Evolutionary conservation across 2,113 vertebrate species (phyloP), one percentile per base, ranked within the genome.

Genomic region (Ascaphus truei): DNA sequence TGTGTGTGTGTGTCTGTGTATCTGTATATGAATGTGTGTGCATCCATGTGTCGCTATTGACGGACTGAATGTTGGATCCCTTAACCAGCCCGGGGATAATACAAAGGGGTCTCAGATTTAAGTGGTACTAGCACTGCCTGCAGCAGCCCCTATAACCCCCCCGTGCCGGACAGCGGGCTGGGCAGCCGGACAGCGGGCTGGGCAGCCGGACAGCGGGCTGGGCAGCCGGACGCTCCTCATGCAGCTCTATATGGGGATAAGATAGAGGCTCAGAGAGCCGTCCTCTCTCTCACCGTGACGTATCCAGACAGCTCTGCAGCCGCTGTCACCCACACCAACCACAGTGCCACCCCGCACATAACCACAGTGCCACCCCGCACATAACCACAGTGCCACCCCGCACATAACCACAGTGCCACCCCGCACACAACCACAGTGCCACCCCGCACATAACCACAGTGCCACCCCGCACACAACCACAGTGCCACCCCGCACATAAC

Each of bases 81-180:
- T 58, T 68, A 2, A 10, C 7, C 27, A 47, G 52, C 39, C 16
- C 37, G 29, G 22, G 20, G 48, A 48, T 48, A 36, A 48, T 58
- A 30, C 18, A 48, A 58, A 12, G 39, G 34, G 41, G 39, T 48
- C 65, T 55, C 39, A 58, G 65, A 58, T 58, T 52, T 66, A 52
- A 48, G 39, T 36, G 27, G 41, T n/a, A 26, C 16, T 47, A 27
- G 52, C 52, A 58, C 15, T 58, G 53, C 52, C 65, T 48, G 52
- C 53, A 56, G 64, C 36, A 56, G 39, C 64, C 53, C 20, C 39
- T 68, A 68, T 58, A 68, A 68, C 58, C 58, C 58, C 41, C 31
- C 6, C 3, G 18, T 36, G 13, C 29, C 34, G 65, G 41, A 56
- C 27, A 30, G 37, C 29, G 57, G 16, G 29, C 53, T 34, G 53